Evolutionary conservation across 2,888 invertebrate species (phyloP), one percentile per base, ranked within the genome.

Genomic region (Myopa tessellatipennis): DNA sequence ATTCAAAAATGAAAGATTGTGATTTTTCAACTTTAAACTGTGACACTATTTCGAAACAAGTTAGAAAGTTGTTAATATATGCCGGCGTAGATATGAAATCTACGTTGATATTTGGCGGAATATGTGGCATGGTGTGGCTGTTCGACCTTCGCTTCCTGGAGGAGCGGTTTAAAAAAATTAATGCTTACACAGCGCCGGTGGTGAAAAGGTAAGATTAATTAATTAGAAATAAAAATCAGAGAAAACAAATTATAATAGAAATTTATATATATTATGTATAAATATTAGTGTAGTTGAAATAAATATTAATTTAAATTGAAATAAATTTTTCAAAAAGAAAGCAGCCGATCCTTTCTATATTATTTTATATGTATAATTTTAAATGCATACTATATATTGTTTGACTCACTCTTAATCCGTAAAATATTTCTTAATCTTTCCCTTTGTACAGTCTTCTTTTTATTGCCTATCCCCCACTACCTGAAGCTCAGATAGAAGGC

Each of bases 71-170:
- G 26, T 83, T 87, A 6, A 80, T 83, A 3, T 85, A 86, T 52
- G 83, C 83, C 0, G 85, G 85, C 1, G 84, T 87, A 0, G 86
- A 88, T 80, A 77, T 82, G 52, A 81, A 83, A 3, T 79, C 81
- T 8, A 88, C 86, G 0, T 79, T 89, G 16, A 79, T 89, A 18
- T 87, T 89, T 79, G 88, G 87, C 86, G 85, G 3, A 84, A 86
- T 3, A 88, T 85, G 14, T 85, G 85, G 81, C 26, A 83, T 83
- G n/a, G n/a, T n/a, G 10, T 86, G 87, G 83, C 84, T 82, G 12
- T 88, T 89, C 70, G 85, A 84, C 4, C 81, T 80, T 0, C 80
- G 81, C 4, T 88, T 87, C 77, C 74, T 89, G 0, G 77, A 82
- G 68, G 82, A 85, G 45, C 83, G 87, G 45, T 55, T 88, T 4